Percentiles rank a stretch among this genome's conserved stretches.
Evolutionary conservation across 23 tunicate species (phyloP).

Genomic region (Ciona savignyi): DNA sequence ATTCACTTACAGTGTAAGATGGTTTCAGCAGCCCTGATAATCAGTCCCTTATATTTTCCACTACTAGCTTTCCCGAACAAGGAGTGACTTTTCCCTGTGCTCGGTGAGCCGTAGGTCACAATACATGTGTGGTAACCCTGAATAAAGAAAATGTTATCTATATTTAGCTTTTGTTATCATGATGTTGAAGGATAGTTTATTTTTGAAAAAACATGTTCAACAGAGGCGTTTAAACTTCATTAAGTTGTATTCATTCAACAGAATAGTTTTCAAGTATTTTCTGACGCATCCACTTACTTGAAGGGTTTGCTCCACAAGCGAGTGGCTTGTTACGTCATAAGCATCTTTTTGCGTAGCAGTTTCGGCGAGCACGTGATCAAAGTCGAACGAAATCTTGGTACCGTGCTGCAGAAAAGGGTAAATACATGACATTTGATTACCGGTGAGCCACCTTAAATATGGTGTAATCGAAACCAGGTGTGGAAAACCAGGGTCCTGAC

Average conservation of each 20-base stretch:
- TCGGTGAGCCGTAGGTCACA: conserved; percentile 68
- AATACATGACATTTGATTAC: no score
- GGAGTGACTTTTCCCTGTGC: conserved; percentile 79
- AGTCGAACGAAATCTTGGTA: conserved; percentile 63
- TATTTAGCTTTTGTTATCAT: no score
- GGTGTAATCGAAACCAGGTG: no score
- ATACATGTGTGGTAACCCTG: conserved; percentile 74
- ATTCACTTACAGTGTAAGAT: conserved; percentile 13
- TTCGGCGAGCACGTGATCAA: conserved; percentile 63
- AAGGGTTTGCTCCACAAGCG: conserved; percentile 51
- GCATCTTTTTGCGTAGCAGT: conserved; percentile 66
- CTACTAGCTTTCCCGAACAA: conserved; percentile 87
- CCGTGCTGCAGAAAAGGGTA: no score
- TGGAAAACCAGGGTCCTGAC: no score
- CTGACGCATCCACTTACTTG: conserved; percentile 44
- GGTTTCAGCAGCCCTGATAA: conserved; percentile 64
- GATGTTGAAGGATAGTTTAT: no score
- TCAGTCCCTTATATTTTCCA: conserved; percentile 83
- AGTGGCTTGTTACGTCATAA: conserved; percentile 82
- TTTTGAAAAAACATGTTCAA: no score
- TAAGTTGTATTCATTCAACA: no score
- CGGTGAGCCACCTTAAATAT: no score
- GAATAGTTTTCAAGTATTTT: no score
- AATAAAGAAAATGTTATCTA: no score
- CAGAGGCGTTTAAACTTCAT: no score